These are phyloP conservation scores for Eretmochelys imbricata DNA, from an alignment of 2,113 vertebrate species.

Conservation along the genomic window DNA sequence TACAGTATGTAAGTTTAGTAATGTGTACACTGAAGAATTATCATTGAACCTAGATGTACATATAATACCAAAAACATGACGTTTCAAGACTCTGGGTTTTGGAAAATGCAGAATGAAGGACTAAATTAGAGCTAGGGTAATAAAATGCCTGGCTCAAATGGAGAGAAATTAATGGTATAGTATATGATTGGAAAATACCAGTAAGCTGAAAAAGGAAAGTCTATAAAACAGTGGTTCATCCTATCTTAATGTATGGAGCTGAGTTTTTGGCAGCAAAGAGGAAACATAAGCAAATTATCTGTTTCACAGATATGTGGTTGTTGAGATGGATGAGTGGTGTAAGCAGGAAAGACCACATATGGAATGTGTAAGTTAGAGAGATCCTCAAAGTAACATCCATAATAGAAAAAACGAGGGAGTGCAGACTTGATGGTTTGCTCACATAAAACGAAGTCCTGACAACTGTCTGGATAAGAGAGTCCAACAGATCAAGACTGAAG, in stretches of 20 bases:
- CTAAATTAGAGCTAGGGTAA: neutral
- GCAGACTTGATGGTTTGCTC: neutral
- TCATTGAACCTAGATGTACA: neutral
- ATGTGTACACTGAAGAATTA: neutral
- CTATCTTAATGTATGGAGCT: neutral
- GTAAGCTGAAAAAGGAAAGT: neutral
- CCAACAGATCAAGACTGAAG: neutral
- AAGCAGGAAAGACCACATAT: neutral
- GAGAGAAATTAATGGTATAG: neutral
- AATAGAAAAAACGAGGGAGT: neutral
- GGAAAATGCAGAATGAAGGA: neutral
- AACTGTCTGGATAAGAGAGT: neutral
- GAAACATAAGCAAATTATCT: neutral
- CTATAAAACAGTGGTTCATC: neutral
- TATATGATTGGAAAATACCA: neutral
- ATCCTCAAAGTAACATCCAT: neutral
- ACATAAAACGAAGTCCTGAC: neutral
- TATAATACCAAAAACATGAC: neutral
- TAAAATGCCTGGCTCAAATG: neutral
- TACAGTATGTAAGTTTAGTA: neutral
- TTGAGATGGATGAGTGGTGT: neutral
- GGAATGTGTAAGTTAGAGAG: neutral
- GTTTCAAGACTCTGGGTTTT: neutral
- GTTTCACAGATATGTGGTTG: neutral
- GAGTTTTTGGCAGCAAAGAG: neutral